phyloP scores from a whole-genome alignment of 2,888 invertebrate species.

The Bimastos eiseni region DNA sequence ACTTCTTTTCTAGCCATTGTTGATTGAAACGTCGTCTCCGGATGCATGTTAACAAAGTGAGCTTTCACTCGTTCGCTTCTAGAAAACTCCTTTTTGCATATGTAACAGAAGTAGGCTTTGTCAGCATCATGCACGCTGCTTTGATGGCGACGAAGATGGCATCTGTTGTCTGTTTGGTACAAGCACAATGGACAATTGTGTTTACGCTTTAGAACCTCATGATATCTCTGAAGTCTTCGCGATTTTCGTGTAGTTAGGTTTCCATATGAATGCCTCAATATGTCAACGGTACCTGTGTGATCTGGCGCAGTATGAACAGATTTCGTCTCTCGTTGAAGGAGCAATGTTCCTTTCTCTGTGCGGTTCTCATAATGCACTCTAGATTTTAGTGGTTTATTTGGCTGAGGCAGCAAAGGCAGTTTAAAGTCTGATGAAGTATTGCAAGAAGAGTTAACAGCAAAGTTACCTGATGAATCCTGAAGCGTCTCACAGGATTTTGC shows the following conservation, averaged over 20 bases:
- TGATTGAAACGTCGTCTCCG: constrained; percentile 32
- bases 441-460: neutral
- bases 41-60: constrained; percentile 38
- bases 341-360: neutral
- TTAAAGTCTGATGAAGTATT: neutral
- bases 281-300: neutral
- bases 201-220: constrained; percentile 23
- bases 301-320: neutral
- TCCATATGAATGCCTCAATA: neutral
- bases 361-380: neutral
- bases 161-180: constrained; percentile 41
- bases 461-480: neutral
- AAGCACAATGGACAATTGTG: constrained; percentile 37
- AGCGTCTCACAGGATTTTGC: neutral
- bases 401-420: neutral
- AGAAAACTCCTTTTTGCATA: constrained; percentile 40
- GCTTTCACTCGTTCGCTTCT: constrained; percentile 38
- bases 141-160: constrained; percentile 38
- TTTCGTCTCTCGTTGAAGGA: neutral
- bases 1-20: constrained; percentile 21
- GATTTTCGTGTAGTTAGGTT: neutral
- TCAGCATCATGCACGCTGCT: constrained; percentile 36
- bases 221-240: neutral
- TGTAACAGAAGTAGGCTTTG: constrained; percentile 38
- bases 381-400: neutral